These are phyloP conservation scores for Volucella zonaria DNA, from an alignment of 2,888 invertebrate genomes.

Conservation along the genomic window DNA sequence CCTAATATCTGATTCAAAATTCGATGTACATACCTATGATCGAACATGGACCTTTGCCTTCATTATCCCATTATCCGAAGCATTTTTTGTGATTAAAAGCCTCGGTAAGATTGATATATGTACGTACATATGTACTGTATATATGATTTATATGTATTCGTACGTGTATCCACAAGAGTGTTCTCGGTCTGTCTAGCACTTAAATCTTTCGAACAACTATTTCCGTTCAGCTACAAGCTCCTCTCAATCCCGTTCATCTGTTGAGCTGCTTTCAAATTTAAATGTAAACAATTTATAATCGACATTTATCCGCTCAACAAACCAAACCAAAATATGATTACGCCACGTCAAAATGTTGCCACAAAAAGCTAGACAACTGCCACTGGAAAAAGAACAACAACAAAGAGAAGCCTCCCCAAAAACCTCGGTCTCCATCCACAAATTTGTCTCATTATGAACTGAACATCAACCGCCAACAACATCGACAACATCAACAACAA, in stretches of 20 bases:
- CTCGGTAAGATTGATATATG: no score
- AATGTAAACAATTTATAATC: constrained; percentile 15
- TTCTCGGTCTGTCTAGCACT: no score
- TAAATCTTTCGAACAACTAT: no score
- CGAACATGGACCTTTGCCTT: no score
- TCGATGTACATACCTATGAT: no score
- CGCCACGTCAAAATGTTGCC: background rate
- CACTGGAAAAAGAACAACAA: constrained; percentile 10
- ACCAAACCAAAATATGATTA: constrained; percentile 15
- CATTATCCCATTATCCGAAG: no score
- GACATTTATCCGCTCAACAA: constrained; percentile 20
- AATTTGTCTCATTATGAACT: background rate
- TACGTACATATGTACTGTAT: no score
- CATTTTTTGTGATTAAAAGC: no score
- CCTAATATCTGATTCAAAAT: no score
- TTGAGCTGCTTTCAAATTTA: constrained; percentile 5
- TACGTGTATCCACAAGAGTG: no score
- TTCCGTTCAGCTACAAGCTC: background rate
- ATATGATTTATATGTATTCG: no score
- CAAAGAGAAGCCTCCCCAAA: constrained; percentile 35
- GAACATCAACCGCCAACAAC: constrained; percentile 30
- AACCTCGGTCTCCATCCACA: background rate
- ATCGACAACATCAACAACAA: constrained; percentile 22
- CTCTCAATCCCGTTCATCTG: constrained; percentile 14
- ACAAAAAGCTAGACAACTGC: background rate